A percentile compares a stretch with the other conserved stretches of the same genome.
phyloP scores from a whole-genome alignment of 2,888 invertebrate species.

The Dasysyrphus albostriatus region DNA sequence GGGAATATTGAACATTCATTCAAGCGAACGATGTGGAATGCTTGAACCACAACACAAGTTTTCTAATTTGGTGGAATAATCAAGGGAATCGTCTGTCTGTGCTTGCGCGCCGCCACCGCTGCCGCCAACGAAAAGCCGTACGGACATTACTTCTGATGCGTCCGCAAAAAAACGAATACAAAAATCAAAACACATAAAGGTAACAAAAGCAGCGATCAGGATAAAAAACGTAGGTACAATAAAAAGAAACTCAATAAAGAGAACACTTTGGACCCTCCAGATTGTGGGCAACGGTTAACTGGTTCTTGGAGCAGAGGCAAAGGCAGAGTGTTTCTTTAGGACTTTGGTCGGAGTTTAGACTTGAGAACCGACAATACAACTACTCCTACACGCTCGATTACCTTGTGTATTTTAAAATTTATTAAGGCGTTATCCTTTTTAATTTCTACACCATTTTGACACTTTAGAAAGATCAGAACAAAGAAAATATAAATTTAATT shows the following conservation, averaged over 20 bases:
- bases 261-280: conserved; percentile 48
- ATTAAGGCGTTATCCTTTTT: conserved; percentile 59
- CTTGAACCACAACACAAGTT: conserved; percentile 66
- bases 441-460: conserved; percentile 42
- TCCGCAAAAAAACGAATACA: conserved; percentile 22
- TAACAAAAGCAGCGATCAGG: conserved; percentile 60
- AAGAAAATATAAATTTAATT: conserved; percentile 22
- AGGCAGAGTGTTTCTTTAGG: conserved; percentile 11
- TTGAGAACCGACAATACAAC: conserved; percentile 1
- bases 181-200: conserved; percentile 44
- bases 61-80: conserved; percentile 75
- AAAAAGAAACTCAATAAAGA: conserved; percentile 14
- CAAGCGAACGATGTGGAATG: conserved; percentile 66
- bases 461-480: conserved; percentile 24
- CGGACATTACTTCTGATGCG: conserved; percentile 67
- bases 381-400: conserved; percentile 70
- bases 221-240: conserved; percentile 11
- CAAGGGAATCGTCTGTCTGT: conserved; percentile 71
- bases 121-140: conserved; percentile 22
- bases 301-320: conserved; percentile 19
- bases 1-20: conserved; percentile 61
- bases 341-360: conserved; percentile 6
- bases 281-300: conserved; percentile 65
- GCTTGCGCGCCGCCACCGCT: conserved; percentile 29
- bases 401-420: conserved; percentile 69